Conservation (phyloP, 2,113 vertebrate genomes). For the Ovis canadensis region DNA sequence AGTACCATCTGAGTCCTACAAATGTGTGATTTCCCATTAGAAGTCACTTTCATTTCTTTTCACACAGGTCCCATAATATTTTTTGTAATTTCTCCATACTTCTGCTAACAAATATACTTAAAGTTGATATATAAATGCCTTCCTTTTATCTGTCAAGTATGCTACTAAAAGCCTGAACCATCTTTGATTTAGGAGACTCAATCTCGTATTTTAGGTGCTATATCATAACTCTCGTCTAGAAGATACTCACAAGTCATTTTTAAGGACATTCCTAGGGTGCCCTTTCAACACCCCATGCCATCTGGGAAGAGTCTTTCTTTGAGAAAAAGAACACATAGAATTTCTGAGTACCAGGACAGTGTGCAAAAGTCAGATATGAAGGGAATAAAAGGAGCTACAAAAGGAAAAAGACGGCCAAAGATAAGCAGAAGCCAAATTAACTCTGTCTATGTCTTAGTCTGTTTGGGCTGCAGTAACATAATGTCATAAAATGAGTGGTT, state of each 20-base stretch:
- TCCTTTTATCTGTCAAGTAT: not conserved
- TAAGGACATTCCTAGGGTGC: not conserved
- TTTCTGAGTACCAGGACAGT: not conserved
- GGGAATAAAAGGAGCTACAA: not conserved
- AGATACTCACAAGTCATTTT: not conserved
- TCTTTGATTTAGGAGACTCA: not conserved
- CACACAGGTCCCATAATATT: not conserved
- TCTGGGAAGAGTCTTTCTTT: not conserved
- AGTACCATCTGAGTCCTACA: not conserved
- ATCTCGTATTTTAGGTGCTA: not conserved
- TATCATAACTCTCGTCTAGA: not conserved
- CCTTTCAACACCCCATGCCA: not conserved
- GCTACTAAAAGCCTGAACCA: not conserved
- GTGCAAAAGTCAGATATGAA: not conserved
- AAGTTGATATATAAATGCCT: not conserved
- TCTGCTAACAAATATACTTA: not conserved
- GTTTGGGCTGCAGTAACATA: not conserved
- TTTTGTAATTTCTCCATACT: not conserved
- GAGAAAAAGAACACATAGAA: not conserved
- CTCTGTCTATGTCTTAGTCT: not conserved
- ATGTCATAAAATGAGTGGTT: not conserved
- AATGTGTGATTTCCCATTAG: not conserved
- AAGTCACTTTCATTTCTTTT: constrained; percentile 2
- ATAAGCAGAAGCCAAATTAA: not conserved
- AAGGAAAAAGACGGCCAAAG: not conserved